phyloP scores from a whole-genome alignment of 2,797 vertebrate species.

The Rhodeus uyekii region DNA sequence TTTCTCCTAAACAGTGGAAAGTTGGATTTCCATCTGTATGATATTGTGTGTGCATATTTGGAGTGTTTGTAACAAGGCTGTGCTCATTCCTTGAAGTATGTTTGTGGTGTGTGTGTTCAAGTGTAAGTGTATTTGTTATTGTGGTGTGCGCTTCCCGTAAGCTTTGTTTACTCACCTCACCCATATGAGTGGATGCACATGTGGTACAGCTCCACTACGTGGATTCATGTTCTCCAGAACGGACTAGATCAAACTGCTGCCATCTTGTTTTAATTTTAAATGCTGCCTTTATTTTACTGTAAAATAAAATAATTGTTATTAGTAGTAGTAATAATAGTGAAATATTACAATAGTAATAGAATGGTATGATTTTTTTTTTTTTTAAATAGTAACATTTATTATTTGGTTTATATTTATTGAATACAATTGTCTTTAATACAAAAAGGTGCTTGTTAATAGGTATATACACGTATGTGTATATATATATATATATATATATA shows the following conservation, averaged over 20 bases:
- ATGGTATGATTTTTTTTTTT: not conserved
- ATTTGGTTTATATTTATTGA: not conserved
- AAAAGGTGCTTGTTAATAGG: no score
- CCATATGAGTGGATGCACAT: constrained; percentile 17
- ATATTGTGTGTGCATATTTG: not conserved
- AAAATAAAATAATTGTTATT: not conserved
- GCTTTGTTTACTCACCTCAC: constrained; percentile 15
- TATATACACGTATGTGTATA: no score
- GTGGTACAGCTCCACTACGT: not conserved
- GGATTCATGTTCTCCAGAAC: not conserved
- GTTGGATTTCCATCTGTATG: not conserved
- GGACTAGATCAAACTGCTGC: not conserved
- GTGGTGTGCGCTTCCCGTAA: constrained; percentile 15
- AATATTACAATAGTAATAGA: not conserved
- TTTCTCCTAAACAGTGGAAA: not conserved
- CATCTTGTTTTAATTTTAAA: not conserved
- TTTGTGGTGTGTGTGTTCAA: not conserved
- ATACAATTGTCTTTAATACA: no score
- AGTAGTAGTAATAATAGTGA: not conserved
- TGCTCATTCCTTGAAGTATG: not conserved
- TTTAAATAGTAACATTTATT: not conserved
- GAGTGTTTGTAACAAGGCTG: not conserved
- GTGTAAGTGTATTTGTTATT: constrained; percentile 8
- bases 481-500: no score
- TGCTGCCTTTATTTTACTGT: not conserved